Evolutionary conservation across 2,113 vertebrate genomes (phyloP), one percentile per base, ranked within the genome.

Genomic region (Dromas ardeola): DNA sequence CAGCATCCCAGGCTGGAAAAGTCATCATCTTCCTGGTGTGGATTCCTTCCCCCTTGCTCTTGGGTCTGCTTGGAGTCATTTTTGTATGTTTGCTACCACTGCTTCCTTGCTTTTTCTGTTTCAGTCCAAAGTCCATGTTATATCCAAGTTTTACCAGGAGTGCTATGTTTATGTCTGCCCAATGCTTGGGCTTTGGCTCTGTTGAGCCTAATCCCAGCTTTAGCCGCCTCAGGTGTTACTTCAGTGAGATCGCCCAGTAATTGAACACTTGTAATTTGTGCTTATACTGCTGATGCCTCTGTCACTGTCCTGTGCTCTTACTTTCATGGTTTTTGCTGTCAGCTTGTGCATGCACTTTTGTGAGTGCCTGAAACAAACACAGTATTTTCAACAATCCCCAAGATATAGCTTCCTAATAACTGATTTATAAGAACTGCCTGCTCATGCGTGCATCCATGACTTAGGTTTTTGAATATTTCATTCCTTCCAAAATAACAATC

Each of bases 111-210:
- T 61, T 11, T 74, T 91, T 66, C 63, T 89, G 10, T 42, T 85
- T 80, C 47, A 36, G 36, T 61, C 34, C 22, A n/a, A 78, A 78
- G 26, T 3, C 29, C 34, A 38, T 0, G 0, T 45, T 49, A 62
- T 15, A 47, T 9, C 1, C 3, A n/a, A 36, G 5, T 66, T 69
- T 36, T 81, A 71, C 11, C 9, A 10, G 7, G 13, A 7, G 1
- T 13, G 6, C 1, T 61, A 49, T 6, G 18, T 55, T 87, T 63
- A 59, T 11, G n/a, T 63, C 15, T 89, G 10, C 15, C 79, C 25
- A 1, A 11, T 69, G 5, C 6, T 49, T 73, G n/a, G 4, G 11
- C 9, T 89, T 53, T 55, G 29, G 5, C 15, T 72, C 56, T 50
- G 11, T 79, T 71, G 20, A 32, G 8, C 26, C 38, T 80, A 50